A percentile compares a stretch with the other conserved stretches of the same genome.
phyloP scores from a whole-genome alignment of 2,888 invertebrate genomes.

The Cylindroiulus punctatus region DNA sequence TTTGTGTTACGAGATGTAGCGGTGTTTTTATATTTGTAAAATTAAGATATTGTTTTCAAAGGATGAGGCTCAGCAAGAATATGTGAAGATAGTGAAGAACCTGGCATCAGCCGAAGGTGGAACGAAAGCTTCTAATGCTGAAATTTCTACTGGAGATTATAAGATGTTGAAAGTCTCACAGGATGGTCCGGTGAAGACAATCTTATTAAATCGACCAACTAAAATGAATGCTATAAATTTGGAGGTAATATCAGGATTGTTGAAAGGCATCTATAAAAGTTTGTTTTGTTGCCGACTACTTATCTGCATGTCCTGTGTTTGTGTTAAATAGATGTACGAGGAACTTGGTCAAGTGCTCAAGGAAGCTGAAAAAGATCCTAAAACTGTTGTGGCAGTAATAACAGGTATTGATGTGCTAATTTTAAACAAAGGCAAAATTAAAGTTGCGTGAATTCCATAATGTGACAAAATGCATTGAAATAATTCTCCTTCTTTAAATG shows the following conservation, averaged over 20 bases:
- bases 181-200: conserved; percentile 52
- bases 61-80: conserved; percentile 68
- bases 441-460: no score
- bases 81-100: conserved; percentile 67
- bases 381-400: conserved; percentile 76
- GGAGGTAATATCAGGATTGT: neutral
- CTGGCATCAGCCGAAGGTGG: conserved; percentile 62
- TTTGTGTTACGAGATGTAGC: no score
- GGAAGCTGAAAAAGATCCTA: conserved; percentile 75
- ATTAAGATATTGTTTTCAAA: conserved; percentile 62
- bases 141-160: conserved; percentile 10
- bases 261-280: no score
- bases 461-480: no score
- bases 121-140: conserved; percentile 52
- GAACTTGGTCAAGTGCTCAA: conserved; percentile 74
- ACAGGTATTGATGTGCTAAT: conserved; percentile 68
- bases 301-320: neutral
- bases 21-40: neutral
- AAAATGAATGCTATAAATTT: conserved; percentile 53
- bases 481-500: no score
- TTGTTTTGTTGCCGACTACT: no score
- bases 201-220: conserved; percentile 54
- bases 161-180: conserved; percentile 53
- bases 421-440: no score
- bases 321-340: conserved; percentile 72